Evolutionary conservation across 2,888 invertebrate genomes (phyloP).

Genomic region (Epinotia nisella): DNA sequence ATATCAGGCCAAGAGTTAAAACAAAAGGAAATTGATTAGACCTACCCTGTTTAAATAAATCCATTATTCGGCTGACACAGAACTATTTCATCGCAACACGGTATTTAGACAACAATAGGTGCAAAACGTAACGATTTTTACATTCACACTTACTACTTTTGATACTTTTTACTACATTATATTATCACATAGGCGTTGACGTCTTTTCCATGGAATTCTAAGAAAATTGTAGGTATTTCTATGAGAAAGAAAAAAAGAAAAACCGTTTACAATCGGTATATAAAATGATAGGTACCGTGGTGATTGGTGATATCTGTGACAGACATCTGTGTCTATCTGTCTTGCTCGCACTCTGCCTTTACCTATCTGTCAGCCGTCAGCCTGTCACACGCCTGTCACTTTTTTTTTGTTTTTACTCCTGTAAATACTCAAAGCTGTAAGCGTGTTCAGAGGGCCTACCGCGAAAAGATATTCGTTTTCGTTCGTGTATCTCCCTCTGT

Average conservation of each 20-base stretch:
- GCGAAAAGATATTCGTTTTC: too few species aligned
- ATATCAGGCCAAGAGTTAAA: not conserved
- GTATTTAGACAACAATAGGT: conserved; percentile 25
- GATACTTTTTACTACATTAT: not conserved
- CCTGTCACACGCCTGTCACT: not conserved
- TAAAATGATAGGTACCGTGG: not conserved
- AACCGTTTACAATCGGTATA: conserved; percentile 29
- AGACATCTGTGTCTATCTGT: too few species aligned
- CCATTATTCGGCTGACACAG: conserved; percentile 55
- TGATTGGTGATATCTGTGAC: conserved; percentile 4
- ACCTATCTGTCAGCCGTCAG: conserved; percentile 1
- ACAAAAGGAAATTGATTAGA: conserved; percentile 31
- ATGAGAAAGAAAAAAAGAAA: conserved; percentile 30
- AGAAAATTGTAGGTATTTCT: conserved; percentile 7
- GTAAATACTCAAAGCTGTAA: too few species aligned
- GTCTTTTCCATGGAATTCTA: not conserved
- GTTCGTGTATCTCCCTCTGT: too few species aligned
- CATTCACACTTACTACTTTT: conserved; percentile 7
- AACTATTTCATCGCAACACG: conserved; percentile 29
- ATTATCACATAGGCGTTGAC: not conserved
- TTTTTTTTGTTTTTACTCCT: not conserved
- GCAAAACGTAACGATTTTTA: not conserved
- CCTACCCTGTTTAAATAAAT: conserved; percentile 69
- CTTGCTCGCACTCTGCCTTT: not conserved
- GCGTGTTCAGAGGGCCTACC: too few species aligned